Percentiles rank a stretch among this genome's conserved stretches.
Conservation (phyloP, 1,140 invertebrate genomes). For the Archivesica marissinica region DNA sequence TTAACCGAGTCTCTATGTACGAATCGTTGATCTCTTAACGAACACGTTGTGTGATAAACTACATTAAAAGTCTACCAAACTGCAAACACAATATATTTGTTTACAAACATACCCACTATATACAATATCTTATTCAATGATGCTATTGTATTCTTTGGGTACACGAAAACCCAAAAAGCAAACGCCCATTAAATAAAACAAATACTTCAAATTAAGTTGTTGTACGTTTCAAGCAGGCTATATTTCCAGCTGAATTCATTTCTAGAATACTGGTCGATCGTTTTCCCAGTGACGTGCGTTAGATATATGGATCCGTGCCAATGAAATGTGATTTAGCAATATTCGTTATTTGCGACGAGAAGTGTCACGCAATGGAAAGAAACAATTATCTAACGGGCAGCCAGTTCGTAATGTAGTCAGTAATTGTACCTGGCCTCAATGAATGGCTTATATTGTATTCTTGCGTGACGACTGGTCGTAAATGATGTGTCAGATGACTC, state of each 20-base stretch:
- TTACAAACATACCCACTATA: too few relatives aligned
- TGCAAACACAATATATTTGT: slow-evolving; percentile 24
- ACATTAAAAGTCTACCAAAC: slow-evolving; percentile 5
- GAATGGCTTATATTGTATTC: slow-evolving; percentile 53
- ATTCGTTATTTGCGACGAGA: slow-evolving; percentile 53
- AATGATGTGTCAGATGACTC: slow-evolving; percentile 61
- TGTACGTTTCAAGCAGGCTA: neutral
- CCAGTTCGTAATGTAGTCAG: slow-evolving; percentile 53
- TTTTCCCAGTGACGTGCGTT: slow-evolving; percentile 39
- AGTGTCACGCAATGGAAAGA: slow-evolving; percentile 58
- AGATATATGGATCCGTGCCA: slow-evolving; percentile 52
- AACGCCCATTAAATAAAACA: slow-evolving; percentile 13
- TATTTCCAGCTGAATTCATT: slow-evolving; percentile 27
- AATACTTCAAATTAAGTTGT: slow-evolving; percentile 31
- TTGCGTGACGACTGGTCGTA: slow-evolving; percentile 45
- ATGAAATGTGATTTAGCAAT: slow-evolving; percentile 62
- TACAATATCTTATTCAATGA: neutral
- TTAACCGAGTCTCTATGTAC: too few relatives aligned
- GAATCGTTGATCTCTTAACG: neutral
- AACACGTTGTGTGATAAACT: neutral
- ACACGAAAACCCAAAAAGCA: neutral
- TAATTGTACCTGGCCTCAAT: slow-evolving; percentile 60
- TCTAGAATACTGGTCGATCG: slow-evolving; percentile 44
- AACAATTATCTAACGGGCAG: slow-evolving; percentile 64
- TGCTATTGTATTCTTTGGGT: slow-evolving; percentile 1